Conservation (phyloP, 2,797 vertebrate species). For the Botia kubotai region DNA sequence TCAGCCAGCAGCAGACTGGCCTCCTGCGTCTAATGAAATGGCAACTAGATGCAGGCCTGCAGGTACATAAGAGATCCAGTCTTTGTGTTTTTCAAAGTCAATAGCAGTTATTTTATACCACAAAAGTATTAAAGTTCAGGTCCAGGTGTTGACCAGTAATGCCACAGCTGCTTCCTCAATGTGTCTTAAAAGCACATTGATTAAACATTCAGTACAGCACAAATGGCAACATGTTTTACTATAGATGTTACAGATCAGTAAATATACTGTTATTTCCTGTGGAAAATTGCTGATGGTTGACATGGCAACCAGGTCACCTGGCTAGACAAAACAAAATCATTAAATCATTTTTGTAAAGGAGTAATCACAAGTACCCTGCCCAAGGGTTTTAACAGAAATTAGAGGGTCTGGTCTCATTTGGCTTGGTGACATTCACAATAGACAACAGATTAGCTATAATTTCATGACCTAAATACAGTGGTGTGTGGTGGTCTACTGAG, state of each 20-base stretch:
- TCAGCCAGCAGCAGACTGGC: slow-evolving; percentile 26
- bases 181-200: slow-evolving; percentile 16
- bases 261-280: neutral
- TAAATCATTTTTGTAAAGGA: neutral
- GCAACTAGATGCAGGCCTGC: slow-evolving; percentile 36
- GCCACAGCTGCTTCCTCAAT: neutral
- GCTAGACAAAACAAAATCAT: neutral
- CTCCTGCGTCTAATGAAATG: slow-evolving; percentile 48
- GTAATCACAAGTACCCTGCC: neutral
- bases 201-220: slow-evolving; percentile 11
- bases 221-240: slow-evolving; percentile 5
- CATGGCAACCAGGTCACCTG: neutral
- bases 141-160: slow-evolving; percentile 5
- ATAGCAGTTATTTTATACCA: slow-evolving; percentile 24
- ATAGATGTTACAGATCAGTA: slow-evolving; percentile 8
- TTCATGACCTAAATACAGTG: neutral
- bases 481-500: neutral
- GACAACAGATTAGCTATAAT: neutral
- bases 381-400: neutral
- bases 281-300: slow-evolving; percentile 21
- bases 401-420: neutral
- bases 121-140: slow-evolving; percentile 1
- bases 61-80: slow-evolving; percentile 30
- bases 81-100: slow-evolving; percentile 31
- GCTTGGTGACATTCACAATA: neutral